phyloP scores from a whole-genome alignment of 2,797 vertebrate species.

The Tragelaphus oryx region DNA sequence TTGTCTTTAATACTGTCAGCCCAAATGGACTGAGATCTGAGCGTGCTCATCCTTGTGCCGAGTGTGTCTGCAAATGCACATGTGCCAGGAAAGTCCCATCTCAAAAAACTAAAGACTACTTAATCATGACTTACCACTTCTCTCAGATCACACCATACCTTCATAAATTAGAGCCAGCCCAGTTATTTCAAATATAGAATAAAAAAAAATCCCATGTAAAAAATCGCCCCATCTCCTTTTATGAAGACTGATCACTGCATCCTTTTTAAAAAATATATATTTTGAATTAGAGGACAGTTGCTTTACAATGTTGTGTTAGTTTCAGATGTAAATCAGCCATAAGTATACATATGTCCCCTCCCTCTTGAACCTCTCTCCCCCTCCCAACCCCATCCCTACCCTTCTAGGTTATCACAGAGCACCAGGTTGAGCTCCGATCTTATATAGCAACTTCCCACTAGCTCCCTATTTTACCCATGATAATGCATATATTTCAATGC shows the following conservation, averaged over 20 bases:
- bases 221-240: too few relatives aligned
- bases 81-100: neutral
- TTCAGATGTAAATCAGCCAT: neutral
- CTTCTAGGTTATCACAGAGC: neutral
- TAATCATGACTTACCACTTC: neutral
- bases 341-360: neutral
- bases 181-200: too few relatives aligned
- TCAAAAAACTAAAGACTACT: neutral
- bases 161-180: too few relatives aligned
- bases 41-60: neutral
- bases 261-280: neutral
- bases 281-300: neutral
- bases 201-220: too few relatives aligned
- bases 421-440: neutral
- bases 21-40: neutral
- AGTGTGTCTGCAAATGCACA: neutral
- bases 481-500: neutral
- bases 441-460: neutral
- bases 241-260: too few relatives aligned
- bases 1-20: constrained; percentile 9
- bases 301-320: neutral
- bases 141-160: neutral
- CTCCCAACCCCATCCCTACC: neutral
- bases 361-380: neutral
- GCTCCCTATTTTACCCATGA: neutral